A percentile compares a stretch with the other conserved stretches of the same genome.
Conservation (phyloP, 2,888 invertebrate genomes). For the Lepetodrilus schrolli region DNA sequence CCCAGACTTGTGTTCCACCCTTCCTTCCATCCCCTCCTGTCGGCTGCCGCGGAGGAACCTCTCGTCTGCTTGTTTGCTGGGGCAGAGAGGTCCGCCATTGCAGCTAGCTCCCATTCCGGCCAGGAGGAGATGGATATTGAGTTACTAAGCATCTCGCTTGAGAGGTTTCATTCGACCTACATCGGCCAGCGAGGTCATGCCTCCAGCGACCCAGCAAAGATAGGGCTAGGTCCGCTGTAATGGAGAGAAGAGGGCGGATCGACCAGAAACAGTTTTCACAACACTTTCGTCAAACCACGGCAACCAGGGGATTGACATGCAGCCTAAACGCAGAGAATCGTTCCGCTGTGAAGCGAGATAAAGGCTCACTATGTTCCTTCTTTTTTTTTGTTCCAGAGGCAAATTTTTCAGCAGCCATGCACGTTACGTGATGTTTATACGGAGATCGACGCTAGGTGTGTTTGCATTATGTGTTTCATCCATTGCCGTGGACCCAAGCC, state of each 20-base stretch:
- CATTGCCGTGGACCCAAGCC: background rate
- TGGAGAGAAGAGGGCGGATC: background rate
- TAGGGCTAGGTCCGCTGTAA: background rate
- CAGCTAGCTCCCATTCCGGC: background rate
- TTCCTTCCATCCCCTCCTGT: background rate
- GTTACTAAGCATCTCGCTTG: conserved; percentile 10
- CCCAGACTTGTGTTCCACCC: background rate
- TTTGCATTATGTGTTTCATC: background rate
- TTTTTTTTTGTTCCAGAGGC: too few relatives aligned
- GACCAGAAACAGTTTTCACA: background rate
- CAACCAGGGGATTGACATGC: background rate
- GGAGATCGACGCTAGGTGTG: background rate
- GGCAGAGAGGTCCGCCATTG: background rate
- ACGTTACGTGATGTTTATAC: background rate
- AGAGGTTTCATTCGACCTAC: background rate
- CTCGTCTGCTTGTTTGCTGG: conserved; percentile 2
- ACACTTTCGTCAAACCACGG: background rate
- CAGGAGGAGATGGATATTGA: background rate
- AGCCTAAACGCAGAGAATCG: background rate
- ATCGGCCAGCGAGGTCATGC: background rate
- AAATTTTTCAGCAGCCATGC: background rate
- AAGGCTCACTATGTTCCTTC: conserved; percentile 12
- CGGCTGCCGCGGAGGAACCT: background rate
- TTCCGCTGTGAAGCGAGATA: background rate
- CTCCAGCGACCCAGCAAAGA: background rate